A percentile compares a stretch with the other conserved stretches of the same genome.
These are phyloP conservation scores for Pachyseris speciosa DNA, from an alignment of 64 coral and sea anemone genomes.

Conservation along the genomic window DNA sequence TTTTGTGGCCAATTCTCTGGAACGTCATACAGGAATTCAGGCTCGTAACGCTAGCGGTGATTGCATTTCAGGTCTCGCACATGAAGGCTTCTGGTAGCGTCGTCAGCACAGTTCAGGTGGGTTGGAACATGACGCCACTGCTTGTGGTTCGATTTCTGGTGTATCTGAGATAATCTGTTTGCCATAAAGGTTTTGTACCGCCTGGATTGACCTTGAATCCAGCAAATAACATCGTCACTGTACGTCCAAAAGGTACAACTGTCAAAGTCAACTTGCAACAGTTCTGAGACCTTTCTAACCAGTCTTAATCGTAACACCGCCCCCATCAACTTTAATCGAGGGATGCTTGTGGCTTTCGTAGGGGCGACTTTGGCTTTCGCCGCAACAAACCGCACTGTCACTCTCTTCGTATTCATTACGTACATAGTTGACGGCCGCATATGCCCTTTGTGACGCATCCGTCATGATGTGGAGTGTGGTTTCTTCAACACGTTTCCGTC, in stretches of 20 bases:
- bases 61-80: neutral
- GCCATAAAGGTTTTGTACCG: constrained; percentile 45
- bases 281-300: neutral
- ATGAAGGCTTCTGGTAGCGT: constrained; percentile 31
- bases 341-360: constrained; percentile 16
- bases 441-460: constrained; percentile 44
- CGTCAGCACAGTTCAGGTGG: constrained; percentile 47
- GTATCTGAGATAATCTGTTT: constrained; percentile 51
- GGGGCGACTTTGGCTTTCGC: constrained; percentile 53
- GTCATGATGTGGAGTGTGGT: neutral
- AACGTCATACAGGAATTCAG: constrained; percentile 19
- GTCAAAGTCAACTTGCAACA: neutral
- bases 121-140: constrained; percentile 59
- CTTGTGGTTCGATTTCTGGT: neutral
- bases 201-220: constrained; percentile 51
- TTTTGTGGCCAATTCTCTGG: constrained; percentile 25
- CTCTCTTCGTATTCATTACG: neutral
- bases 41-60: constrained; percentile 14
- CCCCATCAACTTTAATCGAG: constrained; percentile 49
- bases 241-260: constrained; percentile 48
- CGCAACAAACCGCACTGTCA: constrained; percentile 17
- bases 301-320: constrained; percentile 49
- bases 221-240: constrained; percentile 60
- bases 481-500: neutral
- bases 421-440: constrained; percentile 53